phyloP scores from a whole-genome alignment of 1,140 invertebrate species.

The Melitaea cinxia region DNA sequence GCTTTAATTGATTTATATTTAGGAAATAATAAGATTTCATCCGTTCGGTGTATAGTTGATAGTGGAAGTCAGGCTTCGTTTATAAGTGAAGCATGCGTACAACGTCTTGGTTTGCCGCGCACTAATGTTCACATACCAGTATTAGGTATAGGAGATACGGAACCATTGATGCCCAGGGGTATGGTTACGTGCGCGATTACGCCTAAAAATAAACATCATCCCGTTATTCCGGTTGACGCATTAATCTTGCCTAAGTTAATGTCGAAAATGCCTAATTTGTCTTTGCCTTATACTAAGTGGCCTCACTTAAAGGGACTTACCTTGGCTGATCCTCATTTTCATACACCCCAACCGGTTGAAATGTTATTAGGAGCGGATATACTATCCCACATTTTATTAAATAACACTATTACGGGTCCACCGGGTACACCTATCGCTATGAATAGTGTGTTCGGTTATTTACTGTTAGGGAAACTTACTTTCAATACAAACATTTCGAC shows the following conservation, averaged over 20 bases:
- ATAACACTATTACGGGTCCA: too few relatives aligned
- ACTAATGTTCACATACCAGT: background rate
- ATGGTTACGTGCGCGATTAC: background rate
- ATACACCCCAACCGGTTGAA: background rate
- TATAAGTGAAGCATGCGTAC: background rate
- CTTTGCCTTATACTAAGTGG: background rate
- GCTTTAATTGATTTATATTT: background rate
- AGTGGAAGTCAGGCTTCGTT: background rate
- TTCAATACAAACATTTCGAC: too few relatives aligned
- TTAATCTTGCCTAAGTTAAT: background rate
- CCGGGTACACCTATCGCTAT: too few relatives aligned
- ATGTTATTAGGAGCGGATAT: too few relatives aligned
- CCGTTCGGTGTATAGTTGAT: background rate
- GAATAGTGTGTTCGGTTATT: too few relatives aligned
- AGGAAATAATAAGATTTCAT: background rate
- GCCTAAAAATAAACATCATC: background rate
- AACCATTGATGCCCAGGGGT: background rate
- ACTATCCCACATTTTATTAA: too few relatives aligned
- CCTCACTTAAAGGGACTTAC: background rate
- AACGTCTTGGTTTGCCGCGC: background rate
- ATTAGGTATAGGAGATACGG: background rate
- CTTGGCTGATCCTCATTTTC: background rate
- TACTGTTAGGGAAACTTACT: too few relatives aligned
- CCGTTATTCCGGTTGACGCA: background rate
- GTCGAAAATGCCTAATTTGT: background rate